Conservation (phyloP, 2,113 vertebrate species). For the Lontra canadensis region DNA sequence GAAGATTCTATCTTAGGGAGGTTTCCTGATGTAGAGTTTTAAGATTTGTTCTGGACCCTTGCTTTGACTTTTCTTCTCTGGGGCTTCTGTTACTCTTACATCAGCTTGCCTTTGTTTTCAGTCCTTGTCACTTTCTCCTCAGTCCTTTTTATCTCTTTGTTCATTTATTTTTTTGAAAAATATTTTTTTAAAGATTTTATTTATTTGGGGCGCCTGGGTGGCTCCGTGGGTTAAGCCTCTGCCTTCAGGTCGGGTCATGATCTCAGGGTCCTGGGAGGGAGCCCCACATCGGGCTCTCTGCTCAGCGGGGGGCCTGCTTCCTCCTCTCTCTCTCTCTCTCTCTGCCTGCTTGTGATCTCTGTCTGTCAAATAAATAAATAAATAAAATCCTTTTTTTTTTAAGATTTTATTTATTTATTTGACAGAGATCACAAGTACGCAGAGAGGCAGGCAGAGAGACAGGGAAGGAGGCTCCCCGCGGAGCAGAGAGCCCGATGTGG, state of each 20-base stretch:
- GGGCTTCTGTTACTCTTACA: not conserved
- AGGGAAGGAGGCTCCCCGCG: too few species aligned
- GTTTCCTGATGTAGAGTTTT: not conserved
- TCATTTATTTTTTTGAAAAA: not conserved
- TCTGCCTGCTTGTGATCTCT: too few species aligned
- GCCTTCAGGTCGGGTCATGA: too few species aligned
- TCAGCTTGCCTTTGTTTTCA: not conserved
- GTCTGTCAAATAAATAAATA: too few species aligned
- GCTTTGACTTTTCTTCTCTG: not conserved
- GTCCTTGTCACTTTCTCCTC: not conserved
- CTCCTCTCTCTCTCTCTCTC: too few species aligned
- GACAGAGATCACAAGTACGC: not conserved
- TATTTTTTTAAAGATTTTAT: not conserved
- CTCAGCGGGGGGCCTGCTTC: too few species aligned
- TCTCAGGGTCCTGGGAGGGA: too few species aligned
- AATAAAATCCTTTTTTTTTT: not conserved
- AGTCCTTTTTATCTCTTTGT: not conserved
- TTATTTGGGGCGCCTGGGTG: not conserved
- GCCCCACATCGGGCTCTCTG: too few species aligned
- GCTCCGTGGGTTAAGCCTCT: too few species aligned
- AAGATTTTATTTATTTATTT: not conserved
- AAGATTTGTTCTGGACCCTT: not conserved
- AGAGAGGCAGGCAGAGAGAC: not conserved
- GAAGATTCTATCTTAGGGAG: not conserved
- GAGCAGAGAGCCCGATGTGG: too few species aligned